Evolutionary conservation across 1,140 invertebrate genomes (phyloP), one percentile per base, ranked within the genome.

Genomic region (Drosophila novamexicana): DNA sequence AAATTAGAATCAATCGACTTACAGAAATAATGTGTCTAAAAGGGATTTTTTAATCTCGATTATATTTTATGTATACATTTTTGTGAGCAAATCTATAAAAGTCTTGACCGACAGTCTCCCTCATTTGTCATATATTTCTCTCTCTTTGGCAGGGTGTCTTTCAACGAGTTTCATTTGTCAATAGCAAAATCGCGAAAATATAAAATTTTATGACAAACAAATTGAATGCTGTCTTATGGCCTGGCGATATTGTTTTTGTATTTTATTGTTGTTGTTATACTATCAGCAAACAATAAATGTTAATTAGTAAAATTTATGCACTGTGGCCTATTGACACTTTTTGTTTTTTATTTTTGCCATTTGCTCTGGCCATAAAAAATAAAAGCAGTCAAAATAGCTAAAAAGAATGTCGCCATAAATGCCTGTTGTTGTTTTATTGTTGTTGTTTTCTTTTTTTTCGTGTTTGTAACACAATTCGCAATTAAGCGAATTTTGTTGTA

Each of bases 281-380:
- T 75, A 80, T 83, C 73, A 68, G 77, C 69, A 77, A 89, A 88
- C 84, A 88, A 89, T 88, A 88, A 88, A 88, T 78, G 84, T 89
- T 89, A 89, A 89, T 89, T 89, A 89, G 88, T 78, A 78, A 72
- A 81, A 73, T 89, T 89, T 89, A 84, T 88, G 74, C 59, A 67
- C 61, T 69, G 47, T 63, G 74, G 83, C 83, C 83, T 75, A 80
- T 89, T 89, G 84, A 89, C 84, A 90, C 71, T 84, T 66, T 58
- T 66, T 64, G 59, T 76, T 74, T 61, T 65, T 54, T 79, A 47
- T 54, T 62, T 62, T 75, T 54, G 22, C 67, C 67, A 63, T 52
- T 58, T 34, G 42, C 52, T 47, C 42, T 40, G 44, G 29, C 9
- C 49, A 57, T 66, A 58, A 67, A 75, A 57, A 69, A 75, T 63